Evolutionary conservation across 2,888 invertebrate genomes (phyloP).

Genomic region (Ellobium chinense): DNA sequence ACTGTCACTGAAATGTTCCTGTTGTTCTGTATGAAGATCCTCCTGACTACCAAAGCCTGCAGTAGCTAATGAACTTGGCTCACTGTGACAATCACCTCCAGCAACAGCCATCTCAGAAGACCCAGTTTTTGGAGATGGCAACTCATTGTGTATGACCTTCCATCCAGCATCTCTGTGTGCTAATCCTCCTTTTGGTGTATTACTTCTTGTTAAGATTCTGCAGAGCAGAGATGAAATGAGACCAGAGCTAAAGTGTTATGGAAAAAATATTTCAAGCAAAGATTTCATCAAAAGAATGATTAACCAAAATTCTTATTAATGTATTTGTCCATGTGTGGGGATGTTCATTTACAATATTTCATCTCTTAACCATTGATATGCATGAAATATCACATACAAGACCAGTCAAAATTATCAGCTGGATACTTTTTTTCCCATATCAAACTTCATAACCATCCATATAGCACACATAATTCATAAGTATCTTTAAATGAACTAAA

Average conservation of each 20-base stretch:
- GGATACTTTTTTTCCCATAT: too few species aligned
- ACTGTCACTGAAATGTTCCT: conserved; percentile 20
- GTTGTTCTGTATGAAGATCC: background rate
- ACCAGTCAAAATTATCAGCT: too few species aligned
- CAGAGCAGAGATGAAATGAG: too few species aligned
- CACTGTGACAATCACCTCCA: background rate
- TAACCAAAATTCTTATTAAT: background rate
- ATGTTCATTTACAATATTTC: background rate
- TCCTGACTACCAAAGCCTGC: background rate
- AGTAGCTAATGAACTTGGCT: background rate
- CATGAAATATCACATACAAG: too few species aligned
- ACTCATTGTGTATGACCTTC: conserved; percentile 37
- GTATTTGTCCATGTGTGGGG: background rate
- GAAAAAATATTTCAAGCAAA: background rate
- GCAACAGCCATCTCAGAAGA: background rate
- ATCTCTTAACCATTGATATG: too few species aligned
- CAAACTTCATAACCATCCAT: too few species aligned
- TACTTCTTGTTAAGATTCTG: conserved; percentile 45
- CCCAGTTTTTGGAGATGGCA: background rate
- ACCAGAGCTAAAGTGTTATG: too few species aligned
- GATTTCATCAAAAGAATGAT: background rate
- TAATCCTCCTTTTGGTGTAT: conserved; percentile 35
- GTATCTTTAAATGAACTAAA: too few species aligned
- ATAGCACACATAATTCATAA: too few species aligned
- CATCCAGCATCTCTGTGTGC: conserved; percentile 33